These are phyloP conservation scores for Elaeidobius kamerunicus DNA, from an alignment of 2,888 invertebrate genomes.

Conservation along the genomic window DNA sequence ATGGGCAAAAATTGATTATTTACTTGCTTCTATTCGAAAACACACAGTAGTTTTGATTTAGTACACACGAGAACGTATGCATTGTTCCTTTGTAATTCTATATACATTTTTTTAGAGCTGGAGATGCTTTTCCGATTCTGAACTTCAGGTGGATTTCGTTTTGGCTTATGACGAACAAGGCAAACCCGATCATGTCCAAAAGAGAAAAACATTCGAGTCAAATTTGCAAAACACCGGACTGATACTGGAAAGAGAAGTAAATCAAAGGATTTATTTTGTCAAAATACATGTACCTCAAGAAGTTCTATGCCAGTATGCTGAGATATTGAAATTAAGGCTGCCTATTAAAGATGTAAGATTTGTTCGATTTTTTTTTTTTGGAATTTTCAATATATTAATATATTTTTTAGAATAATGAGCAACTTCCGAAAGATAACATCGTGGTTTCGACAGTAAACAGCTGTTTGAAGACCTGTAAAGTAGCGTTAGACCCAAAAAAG, in stretches of 20 bases:
- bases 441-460: slow-evolving; percentile 42
- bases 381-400: not conserved
- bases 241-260: slow-evolving; percentile 59
- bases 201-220: slow-evolving; percentile 58
- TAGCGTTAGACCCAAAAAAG: slow-evolving; percentile 54
- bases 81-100: too few species aligned
- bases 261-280: slow-evolving; percentile 63
- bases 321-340: slow-evolving; percentile 73
- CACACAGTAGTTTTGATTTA: too few species aligned
- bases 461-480: slow-evolving; percentile 55
- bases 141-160: slow-evolving; percentile 59
- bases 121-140: slow-evolving; percentile 54
- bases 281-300: slow-evolving; percentile 73
- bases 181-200: slow-evolving; percentile 47
- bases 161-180: slow-evolving; percentile 54
- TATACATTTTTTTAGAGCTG: slow-evolving; percentile 53
- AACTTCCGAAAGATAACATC: slow-evolving; percentile 35
- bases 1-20: too few species aligned
- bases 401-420: slow-evolving; percentile 36
- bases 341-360: slow-evolving; percentile 66
- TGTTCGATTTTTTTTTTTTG: slow-evolving; percentile 1
- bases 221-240: slow-evolving; percentile 62
- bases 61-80: too few species aligned
- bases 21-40: too few species aligned
- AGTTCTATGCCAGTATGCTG: slow-evolving; percentile 69